Evolutionary conservation across 2,113 vertebrate genomes (phyloP).

Genomic region (Caloenas nicobarica): DNA sequence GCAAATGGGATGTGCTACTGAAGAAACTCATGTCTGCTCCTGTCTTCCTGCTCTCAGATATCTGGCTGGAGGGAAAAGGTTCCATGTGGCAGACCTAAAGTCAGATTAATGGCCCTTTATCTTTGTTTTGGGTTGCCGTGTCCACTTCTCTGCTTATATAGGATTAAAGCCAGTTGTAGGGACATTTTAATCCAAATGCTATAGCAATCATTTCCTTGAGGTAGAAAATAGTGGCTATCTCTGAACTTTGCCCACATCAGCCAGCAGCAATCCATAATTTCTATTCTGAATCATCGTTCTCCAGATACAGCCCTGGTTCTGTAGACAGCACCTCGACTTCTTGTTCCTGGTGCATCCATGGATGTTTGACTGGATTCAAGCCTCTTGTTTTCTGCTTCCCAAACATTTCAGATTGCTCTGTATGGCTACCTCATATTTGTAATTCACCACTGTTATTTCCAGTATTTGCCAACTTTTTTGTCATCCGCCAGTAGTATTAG

Average conservation of each 20-base stretch:
- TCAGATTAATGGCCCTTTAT: background rate
- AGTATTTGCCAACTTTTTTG: background rate
- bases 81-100: background rate
- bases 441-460: background rate
- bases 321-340: background rate
- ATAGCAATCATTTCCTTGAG: background rate
- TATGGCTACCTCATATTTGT: background rate
- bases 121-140: background rate
- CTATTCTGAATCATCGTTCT: background rate
- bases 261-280: background rate
- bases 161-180: background rate
- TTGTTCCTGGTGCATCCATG: background rate
- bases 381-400: background rate
- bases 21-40: background rate
- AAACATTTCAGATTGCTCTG: background rate
- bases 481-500: background rate
- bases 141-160: background rate
- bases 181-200: background rate
- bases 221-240: background rate
- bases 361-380: background rate
- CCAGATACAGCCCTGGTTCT: background rate
- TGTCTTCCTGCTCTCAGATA: background rate
- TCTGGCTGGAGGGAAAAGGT: background rate
- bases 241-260: background rate
- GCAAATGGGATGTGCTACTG: background rate